Conservation (phyloP, 2,888 invertebrate genomes). For the Microctonus hyperodae region DNA sequence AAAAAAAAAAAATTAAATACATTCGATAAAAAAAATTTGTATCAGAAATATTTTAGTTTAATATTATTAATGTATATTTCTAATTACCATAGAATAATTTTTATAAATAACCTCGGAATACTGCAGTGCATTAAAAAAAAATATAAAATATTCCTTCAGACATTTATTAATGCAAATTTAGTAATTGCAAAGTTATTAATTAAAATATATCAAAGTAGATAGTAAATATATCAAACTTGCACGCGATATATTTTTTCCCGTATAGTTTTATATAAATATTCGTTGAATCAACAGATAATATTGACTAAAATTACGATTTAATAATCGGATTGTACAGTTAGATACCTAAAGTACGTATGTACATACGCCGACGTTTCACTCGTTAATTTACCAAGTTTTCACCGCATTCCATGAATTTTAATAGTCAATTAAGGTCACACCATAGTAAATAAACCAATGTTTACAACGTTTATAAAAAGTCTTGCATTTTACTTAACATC, state of each 20-base stretch:
- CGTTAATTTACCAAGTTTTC: conserved; percentile 34
- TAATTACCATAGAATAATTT: no score
- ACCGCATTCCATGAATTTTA: conserved; percentile 27
- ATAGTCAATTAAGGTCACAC: conserved; percentile 27
- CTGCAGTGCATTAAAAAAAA: no score
- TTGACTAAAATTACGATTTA: conserved; percentile 29
- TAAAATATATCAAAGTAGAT: not conserved
- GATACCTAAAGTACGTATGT: conserved; percentile 16
- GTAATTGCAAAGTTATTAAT: not conserved
- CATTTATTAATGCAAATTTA: not conserved
- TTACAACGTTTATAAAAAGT: no score
- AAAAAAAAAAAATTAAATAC: no score
- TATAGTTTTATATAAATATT: not conserved
- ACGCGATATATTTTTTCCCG: not conserved
- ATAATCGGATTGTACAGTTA: conserved; percentile 22
- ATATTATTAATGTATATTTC: no score
- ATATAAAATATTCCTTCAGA: not conserved
- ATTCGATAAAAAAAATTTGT: no score
- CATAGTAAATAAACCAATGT: not conserved
- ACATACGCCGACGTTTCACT: conserved; percentile 16
- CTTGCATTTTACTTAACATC: not conserved
- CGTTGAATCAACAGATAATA: not conserved
- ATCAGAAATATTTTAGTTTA: no score
- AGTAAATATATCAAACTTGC: not conserved
- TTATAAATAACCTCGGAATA: no score